Conservation (phyloP, 2,113 vertebrate species). For the Equus quagga region DNA sequence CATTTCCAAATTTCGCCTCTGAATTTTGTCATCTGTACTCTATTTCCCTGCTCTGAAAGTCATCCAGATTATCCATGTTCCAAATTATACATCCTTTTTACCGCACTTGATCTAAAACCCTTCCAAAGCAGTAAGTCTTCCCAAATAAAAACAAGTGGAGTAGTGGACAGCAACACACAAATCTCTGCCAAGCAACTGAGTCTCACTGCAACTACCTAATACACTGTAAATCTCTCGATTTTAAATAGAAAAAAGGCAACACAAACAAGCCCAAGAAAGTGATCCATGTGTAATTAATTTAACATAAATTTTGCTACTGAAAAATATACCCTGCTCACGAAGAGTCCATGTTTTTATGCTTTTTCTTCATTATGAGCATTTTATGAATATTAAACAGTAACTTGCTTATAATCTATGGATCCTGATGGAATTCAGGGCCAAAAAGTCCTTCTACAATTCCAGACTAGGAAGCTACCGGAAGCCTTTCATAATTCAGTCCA, state of each 20-base stretch:
- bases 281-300: background rate
- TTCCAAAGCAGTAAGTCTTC: constrained; percentile 22
- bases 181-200: background rate
- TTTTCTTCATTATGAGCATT: background rate
- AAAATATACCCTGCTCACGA: background rate
- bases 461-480: background rate
- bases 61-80: background rate
- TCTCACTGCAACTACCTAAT: background rate
- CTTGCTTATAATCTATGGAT: background rate
- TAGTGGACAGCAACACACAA: background rate
- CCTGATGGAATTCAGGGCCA: background rate
- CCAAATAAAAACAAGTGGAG: constrained; percentile 20
- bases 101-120: background rate
- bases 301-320: background rate
- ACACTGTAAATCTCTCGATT: background rate
- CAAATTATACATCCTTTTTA: background rate
- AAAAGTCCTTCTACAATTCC: background rate
- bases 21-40: background rate
- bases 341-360: background rate
- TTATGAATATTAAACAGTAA: background rate
- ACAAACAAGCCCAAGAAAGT: background rate
- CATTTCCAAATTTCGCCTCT: background rate
- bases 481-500: background rate
- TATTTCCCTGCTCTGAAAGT: background rate
- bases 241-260: background rate